Evolutionary conservation across 1,140 invertebrate species (phyloP).

Genomic region (Ceratosolen fusciceps): DNA sequence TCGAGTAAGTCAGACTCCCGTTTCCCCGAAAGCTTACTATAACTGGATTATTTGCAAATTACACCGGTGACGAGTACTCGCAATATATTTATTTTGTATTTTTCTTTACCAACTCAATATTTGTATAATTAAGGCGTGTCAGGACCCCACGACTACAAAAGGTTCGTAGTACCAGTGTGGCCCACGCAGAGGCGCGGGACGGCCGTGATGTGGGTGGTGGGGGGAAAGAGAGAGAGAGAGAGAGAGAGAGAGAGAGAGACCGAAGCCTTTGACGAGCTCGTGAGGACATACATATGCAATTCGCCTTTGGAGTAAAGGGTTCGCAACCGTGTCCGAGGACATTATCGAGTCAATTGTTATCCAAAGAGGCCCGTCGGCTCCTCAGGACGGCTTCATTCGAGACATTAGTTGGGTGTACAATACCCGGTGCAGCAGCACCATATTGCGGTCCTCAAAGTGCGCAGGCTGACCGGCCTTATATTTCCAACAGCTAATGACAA

Average conservation of each 20-base stretch:
- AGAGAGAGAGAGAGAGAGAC: background rate
- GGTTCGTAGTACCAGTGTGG: too few species aligned
- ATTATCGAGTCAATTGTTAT: constrained; percentile 50
- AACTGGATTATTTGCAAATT: too few species aligned
- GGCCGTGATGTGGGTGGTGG: too few species aligned
- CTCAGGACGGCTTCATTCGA: constrained; percentile 34
- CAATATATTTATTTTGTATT: too few species aligned
- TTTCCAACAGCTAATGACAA: constrained; percentile 61
- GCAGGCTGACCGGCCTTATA: constrained; percentile 52
- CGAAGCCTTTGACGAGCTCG: background rate
- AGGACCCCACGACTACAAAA: too few species aligned
- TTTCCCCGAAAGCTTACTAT: background rate
- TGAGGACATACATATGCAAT: background rate
- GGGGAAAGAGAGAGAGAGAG: background rate
- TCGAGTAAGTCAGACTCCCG: background rate
- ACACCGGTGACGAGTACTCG: too few species aligned
- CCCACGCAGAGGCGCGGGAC: too few species aligned
- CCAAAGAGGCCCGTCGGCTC: constrained; percentile 1
- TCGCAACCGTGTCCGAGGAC: constrained; percentile 37
- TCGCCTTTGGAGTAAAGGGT: background rate
- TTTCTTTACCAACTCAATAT: too few species aligned
- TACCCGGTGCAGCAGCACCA: constrained; percentile 19
- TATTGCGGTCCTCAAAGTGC: constrained; percentile 57
- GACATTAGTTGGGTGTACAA: constrained; percentile 19
- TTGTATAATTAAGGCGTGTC: too few species aligned